phyloP scores from a whole-genome alignment of 2,797 vertebrate genomes.

The Adelosebastes latens region DNA sequence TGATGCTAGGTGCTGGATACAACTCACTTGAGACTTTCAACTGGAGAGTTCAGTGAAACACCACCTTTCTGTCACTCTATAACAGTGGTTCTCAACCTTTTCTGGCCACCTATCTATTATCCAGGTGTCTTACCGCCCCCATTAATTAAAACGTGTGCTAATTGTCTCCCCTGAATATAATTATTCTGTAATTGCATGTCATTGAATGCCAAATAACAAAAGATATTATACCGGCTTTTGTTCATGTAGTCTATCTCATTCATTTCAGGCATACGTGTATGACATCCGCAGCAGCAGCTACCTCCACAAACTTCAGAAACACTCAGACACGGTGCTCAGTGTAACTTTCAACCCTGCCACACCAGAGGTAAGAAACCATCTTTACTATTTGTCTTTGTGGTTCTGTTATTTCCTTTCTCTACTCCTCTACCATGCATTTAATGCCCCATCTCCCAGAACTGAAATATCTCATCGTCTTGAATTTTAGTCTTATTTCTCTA shows the following conservation, averaged over 20 bases:
- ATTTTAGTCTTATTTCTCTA: background rate
- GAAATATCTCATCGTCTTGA: background rate
- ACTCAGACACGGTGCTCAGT: constrained; percentile 84
- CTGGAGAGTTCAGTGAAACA: fast-evolving
- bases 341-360: constrained; percentile 88
- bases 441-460: background rate
- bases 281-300: constrained; percentile 86
- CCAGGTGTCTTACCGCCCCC: too few species aligned
- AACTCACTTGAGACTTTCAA: background rate
- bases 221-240: too few species aligned
- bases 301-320: constrained; percentile 85
- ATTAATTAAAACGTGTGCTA: too few species aligned
- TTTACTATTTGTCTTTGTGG: background rate
- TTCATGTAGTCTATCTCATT: background rate
- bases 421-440: background rate
- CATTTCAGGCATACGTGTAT: constrained; percentile 84
- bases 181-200: too few species aligned
- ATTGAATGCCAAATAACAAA: too few species aligned
- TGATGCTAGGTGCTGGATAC: background rate
- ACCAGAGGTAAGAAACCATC: constrained; percentile 83
- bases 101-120: too few species aligned
- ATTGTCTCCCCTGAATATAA: too few species aligned
- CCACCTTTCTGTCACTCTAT: too few species aligned
- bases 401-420: background rate
- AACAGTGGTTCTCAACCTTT: too few species aligned